Base-by-base conservation (phyloP, 2,797 vertebrate species). In the Arctocebus calabarensis region DNA sequence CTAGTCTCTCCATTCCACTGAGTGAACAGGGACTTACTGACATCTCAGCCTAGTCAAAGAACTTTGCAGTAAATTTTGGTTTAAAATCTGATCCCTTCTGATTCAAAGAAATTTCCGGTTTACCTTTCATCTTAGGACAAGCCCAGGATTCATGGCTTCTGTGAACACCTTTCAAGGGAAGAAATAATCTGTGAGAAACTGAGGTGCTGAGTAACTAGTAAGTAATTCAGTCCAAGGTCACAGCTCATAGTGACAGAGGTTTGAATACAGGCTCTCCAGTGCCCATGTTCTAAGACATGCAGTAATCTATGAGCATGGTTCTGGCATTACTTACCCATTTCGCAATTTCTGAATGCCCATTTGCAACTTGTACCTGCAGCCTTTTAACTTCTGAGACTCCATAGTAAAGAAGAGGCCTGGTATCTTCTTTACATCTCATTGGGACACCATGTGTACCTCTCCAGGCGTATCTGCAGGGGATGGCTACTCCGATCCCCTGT, bases 151-250 rank as follows among this genome's bases (percentile, higher is more conserved):
- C 83, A 55, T 40, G 77, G 57, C 37, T 45, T 74, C 73, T 55
- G 27, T n/a, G 52, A 52, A 40, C 14, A 40, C 13, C 34, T 59
- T 40, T 40, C 7, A 27, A 71, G 23, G 68, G 43, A 66, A 32
- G 43, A 22, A 34, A 14, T 88, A 23, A 62, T n/a, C 43, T 61
- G 73, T 73, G 77, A 45, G 48, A 64, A 82, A 43, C 66, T 27
- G 74, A 71, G 43, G 10, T 34, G n/a, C 25, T 37, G 27, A 64
- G 10, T 75, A 25, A 32, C 43, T 83, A 82, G 34, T 66, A 45
- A 23, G 78, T 66, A 22, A 59, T 37, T 68, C 64, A 66, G 71
- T 66, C n/a, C 66, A 79, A 66, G 75, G 61, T 83, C 68, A 74
- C 20, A 64, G 78, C 68, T 68, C 64, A 17, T 59, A 13, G 12